These are phyloP conservation scores for Myxocyprinus asiaticus DNA, from an alignment of 2,113 vertebrate genomes.

Conservation along the genomic window DNA sequence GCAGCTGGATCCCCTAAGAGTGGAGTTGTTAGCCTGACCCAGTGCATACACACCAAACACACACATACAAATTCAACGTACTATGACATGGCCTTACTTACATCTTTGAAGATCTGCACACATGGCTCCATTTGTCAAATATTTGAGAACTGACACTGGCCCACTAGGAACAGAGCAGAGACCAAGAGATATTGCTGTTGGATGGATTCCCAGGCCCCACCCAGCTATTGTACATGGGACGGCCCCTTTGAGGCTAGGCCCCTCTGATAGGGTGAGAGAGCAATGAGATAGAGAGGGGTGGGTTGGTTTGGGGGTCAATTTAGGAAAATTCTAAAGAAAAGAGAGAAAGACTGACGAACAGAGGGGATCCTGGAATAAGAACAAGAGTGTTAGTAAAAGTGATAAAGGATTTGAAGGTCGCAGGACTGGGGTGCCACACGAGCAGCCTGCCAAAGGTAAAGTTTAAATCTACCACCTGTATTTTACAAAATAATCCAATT, in stretches of 20 bases:
- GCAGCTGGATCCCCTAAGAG: slow-evolving; percentile 31
- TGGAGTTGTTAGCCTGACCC: not conserved
- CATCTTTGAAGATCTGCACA: slow-evolving; percentile 20
- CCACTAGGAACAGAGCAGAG: slow-evolving; percentile 38
- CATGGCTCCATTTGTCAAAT: slow-evolving; percentile 28
- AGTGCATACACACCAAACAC: not conserved
- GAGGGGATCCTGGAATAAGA: not conserved
- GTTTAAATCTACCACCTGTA: no score
- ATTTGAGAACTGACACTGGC: slow-evolving; percentile 12
- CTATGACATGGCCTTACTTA: slow-evolving; percentile 20
- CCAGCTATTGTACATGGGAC: slow-evolving; percentile 40
- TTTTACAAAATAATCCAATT: not conserved
- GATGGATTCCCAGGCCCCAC: slow-evolving; percentile 37
- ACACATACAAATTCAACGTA: slow-evolving; percentile 2
- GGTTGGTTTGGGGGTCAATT: slow-evolving; percentile 25
- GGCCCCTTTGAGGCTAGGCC: slow-evolving; percentile 32
- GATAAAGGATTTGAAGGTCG: slow-evolving; percentile 21
- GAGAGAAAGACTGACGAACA: not conserved
- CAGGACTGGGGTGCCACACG: slow-evolving; percentile 50
- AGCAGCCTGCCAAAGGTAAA: slow-evolving; percentile 58
- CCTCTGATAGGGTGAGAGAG: slow-evolving; percentile 41
- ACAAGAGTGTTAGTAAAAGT: slow-evolving; percentile 8
- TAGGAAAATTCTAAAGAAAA: slow-evolving; percentile 45
- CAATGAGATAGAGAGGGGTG: slow-evolving; percentile 22
- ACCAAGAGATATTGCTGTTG: slow-evolving; percentile 29